Base-by-base conservation (phyloP, 2,113 vertebrate species). In the Ibidorhyncha struthersii region DNA sequence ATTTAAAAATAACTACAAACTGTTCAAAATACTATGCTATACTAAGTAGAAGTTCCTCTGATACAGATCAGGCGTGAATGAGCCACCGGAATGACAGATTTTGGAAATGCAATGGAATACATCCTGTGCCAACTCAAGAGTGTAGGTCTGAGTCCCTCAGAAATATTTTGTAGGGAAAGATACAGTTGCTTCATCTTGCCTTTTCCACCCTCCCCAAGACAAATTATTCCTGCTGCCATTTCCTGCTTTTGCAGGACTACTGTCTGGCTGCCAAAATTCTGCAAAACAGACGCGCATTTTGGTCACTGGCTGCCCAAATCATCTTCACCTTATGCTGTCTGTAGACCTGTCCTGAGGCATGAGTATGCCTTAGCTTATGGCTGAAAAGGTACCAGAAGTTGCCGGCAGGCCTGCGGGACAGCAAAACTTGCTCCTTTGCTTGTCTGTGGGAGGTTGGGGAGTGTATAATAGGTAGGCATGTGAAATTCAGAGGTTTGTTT, bases 401-500 rank as follows among this genome's bases (percentile, higher is more conserved):
- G 50, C 47, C 16, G n/a, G 29, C 32, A 90, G 47, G 65, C 50
- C 47, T 67, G 86, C 63, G 55, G 59, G 83, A 71, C 66, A 91
- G 49, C 26, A 85, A 76, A 56, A 61, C 20, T 18, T 82, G 36
- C 71, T 69, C 5, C 15, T 87, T 56, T 63, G 9, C 67, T 87
- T 52, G 56, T 30, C 61, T 87, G 86, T 95, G 73, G 86, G 91
- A 86, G 65, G 65, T 2, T 82, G 59, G 26, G 73, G 49, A 78
- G 66, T 62, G 13, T 38, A 21, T 80, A 72, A 58, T 52, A 89
- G 82, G 67, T 38, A 86, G 86, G 61, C 62, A 70, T 52, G 61
- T 53, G 40, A 92, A 95, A 89, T 71, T 90, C 41, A 74, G 72
- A 80, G 16, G 36, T 87, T 87, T 91, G 40, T 93, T 95, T 96